Percentiles rank a stretch among this genome's conserved stretches.
These are phyloP conservation scores for Prunella fulvescens DNA, from an alignment of 2,113 vertebrate species.

Conservation along the genomic window DNA sequence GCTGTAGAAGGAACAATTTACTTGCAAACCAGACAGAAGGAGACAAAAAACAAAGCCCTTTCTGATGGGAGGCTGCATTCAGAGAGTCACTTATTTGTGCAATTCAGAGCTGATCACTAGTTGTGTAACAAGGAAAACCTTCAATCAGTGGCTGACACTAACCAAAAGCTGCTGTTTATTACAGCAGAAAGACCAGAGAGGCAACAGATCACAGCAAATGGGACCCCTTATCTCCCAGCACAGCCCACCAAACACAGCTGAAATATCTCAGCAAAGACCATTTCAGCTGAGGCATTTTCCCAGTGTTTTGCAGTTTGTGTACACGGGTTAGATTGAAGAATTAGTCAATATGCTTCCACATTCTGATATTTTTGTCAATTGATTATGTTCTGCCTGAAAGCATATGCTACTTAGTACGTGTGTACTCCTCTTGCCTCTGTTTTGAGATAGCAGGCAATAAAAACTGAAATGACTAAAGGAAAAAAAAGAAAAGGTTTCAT, in stretches of 20 bases:
- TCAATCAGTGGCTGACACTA: background rate
- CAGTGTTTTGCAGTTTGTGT: background rate
- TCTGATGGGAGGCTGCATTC: background rate
- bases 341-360: background rate
- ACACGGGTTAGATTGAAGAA: background rate
- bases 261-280: background rate
- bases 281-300: background rate
- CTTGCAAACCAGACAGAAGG: background rate
- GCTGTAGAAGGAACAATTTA: constrained; percentile 10
- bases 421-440: background rate
- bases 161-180: constrained; percentile 1
- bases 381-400: background rate
- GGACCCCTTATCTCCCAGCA: background rate
- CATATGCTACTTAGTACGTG: background rate
- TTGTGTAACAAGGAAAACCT: background rate
- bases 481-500: background rate
- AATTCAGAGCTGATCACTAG: background rate
- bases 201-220: background rate
- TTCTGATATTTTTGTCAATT: background rate
- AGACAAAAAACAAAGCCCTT: constrained; percentile 3
- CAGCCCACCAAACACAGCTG: background rate
- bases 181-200: background rate
- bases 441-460: background rate
- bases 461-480: background rate
- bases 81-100: background rate